Conservation (phyloP, 1,140 invertebrate species). For the Sarcophaga bullata region DNA sequence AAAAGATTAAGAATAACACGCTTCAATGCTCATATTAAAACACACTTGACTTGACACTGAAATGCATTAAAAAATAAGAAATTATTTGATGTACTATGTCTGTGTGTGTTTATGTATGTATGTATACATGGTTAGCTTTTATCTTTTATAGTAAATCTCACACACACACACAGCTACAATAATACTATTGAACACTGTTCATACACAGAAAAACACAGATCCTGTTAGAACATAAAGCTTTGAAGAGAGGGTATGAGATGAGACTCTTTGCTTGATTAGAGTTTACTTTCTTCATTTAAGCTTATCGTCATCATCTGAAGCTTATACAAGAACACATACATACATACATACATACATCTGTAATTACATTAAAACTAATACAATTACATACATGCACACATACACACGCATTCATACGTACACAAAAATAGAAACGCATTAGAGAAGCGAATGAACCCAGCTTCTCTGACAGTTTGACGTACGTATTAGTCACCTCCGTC, state of each 20-base stretch:
- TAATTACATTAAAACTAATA: too few relatives aligned
- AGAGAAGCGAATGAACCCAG: neutral
- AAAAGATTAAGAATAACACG: constrained; percentile 29
- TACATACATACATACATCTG: too few relatives aligned
- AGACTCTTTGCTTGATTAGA: too few relatives aligned
- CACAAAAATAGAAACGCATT: neutral
- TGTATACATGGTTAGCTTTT: neutral
- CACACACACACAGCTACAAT: neutral
- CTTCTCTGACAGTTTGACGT: neutral
- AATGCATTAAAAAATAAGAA: neutral
- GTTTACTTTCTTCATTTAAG: neutral
- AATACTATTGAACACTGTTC: neutral
- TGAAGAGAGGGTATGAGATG: too few relatives aligned
- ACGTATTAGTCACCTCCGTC: constrained; percentile 28
- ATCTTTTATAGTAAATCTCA: neutral
- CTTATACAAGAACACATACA: neutral
- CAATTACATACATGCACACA: too few relatives aligned
- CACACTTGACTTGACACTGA: neutral
- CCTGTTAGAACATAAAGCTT: too few relatives aligned
- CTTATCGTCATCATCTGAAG: constrained; percentile 22
- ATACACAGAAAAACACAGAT: neutral
- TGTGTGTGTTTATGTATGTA: neutral
- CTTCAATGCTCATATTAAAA: constrained; percentile 2
- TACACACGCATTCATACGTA: neutral
- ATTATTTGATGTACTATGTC: neutral